Base-by-base conservation (phyloP, 2,113 vertebrate genomes). In the Picathartes gymnocephalus region DNA sequence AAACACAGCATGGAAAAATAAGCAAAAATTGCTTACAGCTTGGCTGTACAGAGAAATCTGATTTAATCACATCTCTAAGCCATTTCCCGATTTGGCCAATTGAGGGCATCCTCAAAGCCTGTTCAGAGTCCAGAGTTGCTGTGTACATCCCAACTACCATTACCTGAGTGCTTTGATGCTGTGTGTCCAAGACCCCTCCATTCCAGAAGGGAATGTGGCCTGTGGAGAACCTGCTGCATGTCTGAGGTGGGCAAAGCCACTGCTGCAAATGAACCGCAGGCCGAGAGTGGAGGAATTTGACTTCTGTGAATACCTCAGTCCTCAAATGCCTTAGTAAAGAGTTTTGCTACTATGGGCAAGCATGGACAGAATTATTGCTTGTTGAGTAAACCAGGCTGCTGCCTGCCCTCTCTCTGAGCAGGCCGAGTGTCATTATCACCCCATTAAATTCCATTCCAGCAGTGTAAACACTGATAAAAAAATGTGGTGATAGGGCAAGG, bases 91-190 rank as follows among this genome's bases (percentile, higher is more conserved):
- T 51, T 1, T 74, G 91, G 74, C 86, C 78, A 83, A 33, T 28
- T 79, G 86, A 78, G 86, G 89, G 73, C 83, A 81, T 37, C 61
- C 82, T 88, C 42, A 56, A 20, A 64, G 44, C 40, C 47, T 47
- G 19, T 40, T 39, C 22, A 35, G 60, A 3, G 11, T 40, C 27
- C 71, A 42, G 33, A 5, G 18, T 10, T 57, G 39, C 81, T 15
- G 9, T 8, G 30, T 25, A 16, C 27, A 5, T 61, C 37, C 40
- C 62, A 45, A 0, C 14, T 28, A 7, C 4, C 73, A 42, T 11
- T n/a, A 31, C 17, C 1, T 45, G 28, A 4, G 27, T 30, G 20
- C 15, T 64, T 62, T 44, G 9, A 13, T 18, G 3, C 33, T 5
- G 13, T 24, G 23, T 31, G 40, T 48, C 51, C 3, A 1, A 40